Evolutionary conservation across 2,888 invertebrate genomes (phyloP).

Genomic region (Dinocampus coccinellae): DNA sequence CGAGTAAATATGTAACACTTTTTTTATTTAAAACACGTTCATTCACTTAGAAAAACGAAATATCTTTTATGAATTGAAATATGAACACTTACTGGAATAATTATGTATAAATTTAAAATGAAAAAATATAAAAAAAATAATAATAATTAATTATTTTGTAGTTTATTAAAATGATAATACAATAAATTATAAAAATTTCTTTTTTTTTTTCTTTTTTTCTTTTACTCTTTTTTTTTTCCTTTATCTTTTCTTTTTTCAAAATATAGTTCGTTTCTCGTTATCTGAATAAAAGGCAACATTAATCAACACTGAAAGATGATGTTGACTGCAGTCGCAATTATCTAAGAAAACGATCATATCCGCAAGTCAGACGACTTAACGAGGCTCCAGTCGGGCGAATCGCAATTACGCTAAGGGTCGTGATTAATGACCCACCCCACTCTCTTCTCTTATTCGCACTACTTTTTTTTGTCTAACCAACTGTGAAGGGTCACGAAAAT

Average conservation of each 20-base stretch:
- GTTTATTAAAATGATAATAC: too few species aligned
- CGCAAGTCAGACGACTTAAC: conserved; percentile 39
- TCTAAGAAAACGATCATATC: conserved; percentile 39
- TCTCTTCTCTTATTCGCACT: background rate
- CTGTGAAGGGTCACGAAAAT: conserved; percentile 41
- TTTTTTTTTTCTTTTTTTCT: too few species aligned
- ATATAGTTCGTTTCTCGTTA: conserved; percentile 7
- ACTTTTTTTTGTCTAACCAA: background rate
- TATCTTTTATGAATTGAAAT: too few species aligned
- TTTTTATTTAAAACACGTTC: conserved; percentile 51
- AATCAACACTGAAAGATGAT: conserved; percentile 30
- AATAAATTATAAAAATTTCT: too few species aligned
- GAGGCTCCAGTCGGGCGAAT: conserved; percentile 36
- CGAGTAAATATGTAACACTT: conserved; percentile 55
- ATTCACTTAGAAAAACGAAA: background rate
- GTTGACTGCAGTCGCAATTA: conserved; percentile 38
- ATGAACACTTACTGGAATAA: too few species aligned
- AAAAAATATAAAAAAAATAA: too few species aligned
- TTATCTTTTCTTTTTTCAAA: conserved; percentile 18
- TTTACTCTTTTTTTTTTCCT: too few species aligned
- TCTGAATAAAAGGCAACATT: conserved; percentile 25
- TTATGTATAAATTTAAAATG: too few species aligned
- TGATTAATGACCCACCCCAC: conserved; percentile 38
- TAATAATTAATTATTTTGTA: too few species aligned
- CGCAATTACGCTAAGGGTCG: conserved; percentile 37